Base-by-base conservation (phyloP, 1,140 invertebrate genomes). In the Caenorhabditis remanei region DNA sequence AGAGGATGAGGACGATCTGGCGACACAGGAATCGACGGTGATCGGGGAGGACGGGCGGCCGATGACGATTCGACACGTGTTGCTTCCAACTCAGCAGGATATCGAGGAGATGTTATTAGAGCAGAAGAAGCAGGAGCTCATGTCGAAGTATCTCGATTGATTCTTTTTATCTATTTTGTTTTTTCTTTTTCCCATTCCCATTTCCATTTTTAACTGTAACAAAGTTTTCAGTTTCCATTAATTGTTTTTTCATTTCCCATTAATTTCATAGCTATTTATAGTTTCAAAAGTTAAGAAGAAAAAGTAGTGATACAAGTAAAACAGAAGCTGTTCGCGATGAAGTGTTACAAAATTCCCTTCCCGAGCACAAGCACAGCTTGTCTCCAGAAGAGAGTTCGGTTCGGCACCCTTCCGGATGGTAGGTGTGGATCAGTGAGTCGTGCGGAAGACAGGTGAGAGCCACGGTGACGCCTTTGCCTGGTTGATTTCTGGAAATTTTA, bases 21-120 rank as follows among this genome's bases (percentile, higher is more conserved):
- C 90, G 24, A 89, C 91, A 19, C 91, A 90, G 71, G 91, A 92
- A 61, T 92, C 91, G 1, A 90, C 92, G 2, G 90, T 92, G 16
- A 83, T 89, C 8, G 92, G 90, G 43, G 91, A 92, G 53, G 91
- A 92, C 55, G 91, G 92, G 13, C 82, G 85, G 41, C 85, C 88
- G 58, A 92, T 91, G 89, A 86, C 90, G 19, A 92, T 92, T 75
- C 88, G 89, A 50, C 91, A 92, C 71, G 91, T 92, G 21, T 88
- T 91, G 84, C 92, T 92, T 21, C 91, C 91, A 48, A 90, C 91
- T 32, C 91, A 92, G 71, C 84, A 90, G 65, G 91, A 92, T 56
- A 90, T 92, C 55, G 91, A 92, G 65, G 91, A 90, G 46, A 89
- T 91, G 87, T 88, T 92, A 40, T 85, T 91, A 13, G 91, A 92